These are phyloP conservation scores for Biston betularia DNA, from an alignment of 2,888 invertebrate genomes.

Conservation along the genomic window DNA sequence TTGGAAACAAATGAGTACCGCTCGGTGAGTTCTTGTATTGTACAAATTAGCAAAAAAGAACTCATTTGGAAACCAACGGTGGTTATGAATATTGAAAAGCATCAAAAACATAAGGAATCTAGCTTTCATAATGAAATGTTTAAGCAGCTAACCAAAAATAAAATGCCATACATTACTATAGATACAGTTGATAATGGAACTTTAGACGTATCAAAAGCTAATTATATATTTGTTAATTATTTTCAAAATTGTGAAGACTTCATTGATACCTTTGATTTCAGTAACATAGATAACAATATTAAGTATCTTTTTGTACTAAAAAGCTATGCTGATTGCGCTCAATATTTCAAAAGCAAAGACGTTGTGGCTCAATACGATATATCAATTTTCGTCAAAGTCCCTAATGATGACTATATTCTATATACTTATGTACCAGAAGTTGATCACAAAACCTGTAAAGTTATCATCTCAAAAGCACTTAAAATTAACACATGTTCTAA, in stretches of 20 bases:
- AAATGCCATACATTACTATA: conserved; percentile 38
- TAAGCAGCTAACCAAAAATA: conserved; percentile 36
- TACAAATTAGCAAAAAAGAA: conserved; percentile 42
- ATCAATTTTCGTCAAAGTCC: conserved; percentile 54
- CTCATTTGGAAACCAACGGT: conserved; percentile 47
- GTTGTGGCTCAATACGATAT: conserved; percentile 52
- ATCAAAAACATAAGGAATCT: conserved; percentile 28
- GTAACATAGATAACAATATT: conserved; percentile 40
- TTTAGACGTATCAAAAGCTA: conserved; percentile 28
- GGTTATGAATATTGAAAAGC: conserved; percentile 38
- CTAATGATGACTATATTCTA: conserved; percentile 41
- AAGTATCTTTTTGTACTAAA: conserved; percentile 58
- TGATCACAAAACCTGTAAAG: conserved; percentile 56
- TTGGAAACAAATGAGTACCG: conserved; percentile 28
- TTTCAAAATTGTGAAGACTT: conserved; percentile 46
- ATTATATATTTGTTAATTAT: conserved; percentile 48
- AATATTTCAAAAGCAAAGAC: conserved; percentile 46
- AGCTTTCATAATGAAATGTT: conserved; percentile 44
- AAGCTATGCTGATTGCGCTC: conserved; percentile 36
- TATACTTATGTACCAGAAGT: conserved; percentile 57
- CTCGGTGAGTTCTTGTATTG: conserved; percentile 48
- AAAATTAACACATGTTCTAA: conserved; percentile 58
- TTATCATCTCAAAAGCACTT: conserved; percentile 40
- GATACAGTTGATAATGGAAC: conserved; percentile 14
- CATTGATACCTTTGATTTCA: conserved; percentile 42